Evolutionary conservation across 2,113 vertebrate species (phyloP).

Genomic region (Phoxinus phoxinus): DNA sequence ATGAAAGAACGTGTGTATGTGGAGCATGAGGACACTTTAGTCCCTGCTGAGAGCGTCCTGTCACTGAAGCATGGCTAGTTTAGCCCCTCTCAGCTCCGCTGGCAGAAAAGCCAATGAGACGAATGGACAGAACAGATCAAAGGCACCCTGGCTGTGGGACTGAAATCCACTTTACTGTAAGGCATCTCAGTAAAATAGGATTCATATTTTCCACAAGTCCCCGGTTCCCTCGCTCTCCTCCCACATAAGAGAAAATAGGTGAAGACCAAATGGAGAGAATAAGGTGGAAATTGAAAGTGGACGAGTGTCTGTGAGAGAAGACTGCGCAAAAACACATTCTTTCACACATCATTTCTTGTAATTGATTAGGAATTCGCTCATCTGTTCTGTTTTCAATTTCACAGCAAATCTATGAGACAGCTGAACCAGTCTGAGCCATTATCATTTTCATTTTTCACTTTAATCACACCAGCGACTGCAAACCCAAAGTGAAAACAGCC

Average conservation of each 20-base stretch:
- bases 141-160: conserved; percentile 64
- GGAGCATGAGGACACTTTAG: conserved; percentile 50
- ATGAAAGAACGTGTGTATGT: conserved; percentile 23
- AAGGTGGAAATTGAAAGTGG: conserved; percentile 43
- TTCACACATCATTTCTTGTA: conserved; percentile 33
- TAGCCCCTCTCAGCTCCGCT: conserved; percentile 61
- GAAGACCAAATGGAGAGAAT: conserved; percentile 28
- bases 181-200: conserved; percentile 66
- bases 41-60: conserved; percentile 33
- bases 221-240: not conserved
- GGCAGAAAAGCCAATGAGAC: conserved; percentile 58
- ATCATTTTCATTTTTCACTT: conserved; percentile 48
- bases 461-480: conserved; percentile 29
- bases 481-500: conserved; percentile 18
- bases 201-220: conserved; percentile 58
- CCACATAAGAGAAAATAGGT: conserved; percentile 25
- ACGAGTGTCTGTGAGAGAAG: conserved; percentile 7
- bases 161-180: conserved; percentile 68
- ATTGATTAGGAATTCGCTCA: conserved; percentile 42
- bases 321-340: conserved; percentile 33
- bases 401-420: conserved; percentile 41
- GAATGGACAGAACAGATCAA: conserved; percentile 69
- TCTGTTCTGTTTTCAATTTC: conserved; percentile 50
- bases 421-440: conserved; percentile 47
- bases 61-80: conserved; percentile 59